A percentile compares a stretch with the other conserved stretches of the same genome.
These are phyloP conservation scores for Lophotis ruficrista DNA, from an alignment of 2,113 vertebrate genomes.

Conservation along the genomic window DNA sequence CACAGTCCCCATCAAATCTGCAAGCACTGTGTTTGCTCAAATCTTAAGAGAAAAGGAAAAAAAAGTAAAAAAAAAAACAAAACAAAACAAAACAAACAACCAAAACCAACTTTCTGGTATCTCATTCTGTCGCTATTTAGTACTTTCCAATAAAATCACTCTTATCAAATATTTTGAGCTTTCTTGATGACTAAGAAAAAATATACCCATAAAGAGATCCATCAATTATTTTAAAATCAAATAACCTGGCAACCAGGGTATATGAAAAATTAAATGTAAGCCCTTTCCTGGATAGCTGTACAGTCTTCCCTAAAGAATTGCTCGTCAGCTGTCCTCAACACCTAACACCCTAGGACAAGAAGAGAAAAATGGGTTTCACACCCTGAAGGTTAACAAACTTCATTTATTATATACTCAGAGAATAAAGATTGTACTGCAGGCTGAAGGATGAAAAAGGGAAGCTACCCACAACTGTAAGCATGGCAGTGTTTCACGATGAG, in stretches of 20 bases:
- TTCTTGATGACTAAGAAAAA: constrained; percentile 48
- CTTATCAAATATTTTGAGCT: constrained; percentile 41
- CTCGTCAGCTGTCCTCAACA: neutral
- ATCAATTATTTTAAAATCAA: constrained; percentile 55
- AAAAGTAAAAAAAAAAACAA: neutral
- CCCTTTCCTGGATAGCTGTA: neutral
- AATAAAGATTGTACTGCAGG: neutral
- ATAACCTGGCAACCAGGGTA: constrained; percentile 12
- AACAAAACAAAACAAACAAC: too few relatives aligned
- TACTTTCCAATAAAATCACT: constrained; percentile 27
- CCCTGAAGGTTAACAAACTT: constrained; percentile 48
- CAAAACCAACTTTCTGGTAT: neutral
- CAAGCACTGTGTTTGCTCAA: neutral
- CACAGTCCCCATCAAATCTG: neutral
- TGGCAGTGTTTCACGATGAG: neutral
- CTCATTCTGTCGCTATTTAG: constrained; percentile 8
- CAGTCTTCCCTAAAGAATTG: neutral
- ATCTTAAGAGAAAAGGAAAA: neutral
- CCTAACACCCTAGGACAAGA: neutral
- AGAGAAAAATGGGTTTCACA: constrained; percentile 38
- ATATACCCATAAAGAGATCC: neutral
- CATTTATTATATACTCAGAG: constrained; percentile 4
- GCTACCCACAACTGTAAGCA: neutral
- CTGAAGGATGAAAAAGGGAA: neutral
- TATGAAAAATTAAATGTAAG: constrained; percentile 34